Percentiles rank a stretch among this genome's conserved stretches.
phyloP scores from a whole-genome alignment of 2,888 invertebrate genomes.

The Plebejus melissa region DNA sequence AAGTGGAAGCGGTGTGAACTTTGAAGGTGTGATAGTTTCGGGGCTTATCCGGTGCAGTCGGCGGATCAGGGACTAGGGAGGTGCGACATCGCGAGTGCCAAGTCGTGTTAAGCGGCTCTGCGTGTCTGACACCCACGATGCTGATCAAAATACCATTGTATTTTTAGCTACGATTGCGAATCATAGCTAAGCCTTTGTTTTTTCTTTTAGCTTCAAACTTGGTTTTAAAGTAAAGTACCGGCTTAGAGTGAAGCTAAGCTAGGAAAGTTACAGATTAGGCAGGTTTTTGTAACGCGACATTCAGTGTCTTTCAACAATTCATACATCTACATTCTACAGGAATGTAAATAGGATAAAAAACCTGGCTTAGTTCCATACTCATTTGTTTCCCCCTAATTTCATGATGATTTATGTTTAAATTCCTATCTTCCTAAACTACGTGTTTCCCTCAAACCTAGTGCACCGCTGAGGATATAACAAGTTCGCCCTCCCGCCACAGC shows the following conservation, averaged over 20 bases:
- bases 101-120: constrained; percentile 50
- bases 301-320: not conserved
- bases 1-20: not conserved
- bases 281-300: not conserved
- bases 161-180: not conserved
- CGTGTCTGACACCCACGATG: constrained; percentile 6
- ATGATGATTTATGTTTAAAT: not conserved
- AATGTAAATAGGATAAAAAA: too few species aligned
- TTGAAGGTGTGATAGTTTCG: not conserved
- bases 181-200: not conserved
- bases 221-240: not conserved
- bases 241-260: not conserved
- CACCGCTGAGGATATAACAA: not conserved
- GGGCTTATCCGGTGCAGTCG: constrained; percentile 26
- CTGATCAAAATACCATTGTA: not conserved
- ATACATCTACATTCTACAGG: too few species aligned
- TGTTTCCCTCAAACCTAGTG: not conserved
- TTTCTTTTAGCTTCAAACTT: not conserved
- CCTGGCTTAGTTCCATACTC: too few species aligned
- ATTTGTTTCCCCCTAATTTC: too few species aligned
- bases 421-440: not conserved
- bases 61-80: constrained; percentile 34
- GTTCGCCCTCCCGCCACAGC: not conserved
- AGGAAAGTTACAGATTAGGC: not conserved
- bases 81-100: constrained; percentile 49